phyloP scores from a whole-genome alignment of 2,888 invertebrate species.

The Nomada fucata region DNA sequence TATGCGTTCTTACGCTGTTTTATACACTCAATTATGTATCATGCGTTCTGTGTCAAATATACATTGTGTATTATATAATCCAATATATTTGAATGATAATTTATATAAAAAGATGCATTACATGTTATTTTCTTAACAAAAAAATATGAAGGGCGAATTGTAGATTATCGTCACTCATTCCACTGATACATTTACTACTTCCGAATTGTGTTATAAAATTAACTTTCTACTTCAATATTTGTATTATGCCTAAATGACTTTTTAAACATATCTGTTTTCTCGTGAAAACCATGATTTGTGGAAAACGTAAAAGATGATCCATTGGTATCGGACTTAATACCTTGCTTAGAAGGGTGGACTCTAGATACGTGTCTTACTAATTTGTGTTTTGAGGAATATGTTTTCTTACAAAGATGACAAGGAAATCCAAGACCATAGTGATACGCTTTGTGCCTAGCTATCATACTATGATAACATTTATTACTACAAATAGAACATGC shows the following conservation, averaged over 20 bases:
- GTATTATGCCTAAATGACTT: not conserved
- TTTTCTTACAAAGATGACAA: slow-evolving; percentile 77
- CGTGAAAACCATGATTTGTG: not conserved
- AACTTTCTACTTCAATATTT: not conserved
- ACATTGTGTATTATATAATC: not conserved
- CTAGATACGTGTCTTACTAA: not conserved
- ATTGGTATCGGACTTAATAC: not conserved
- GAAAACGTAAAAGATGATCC: not conserved
- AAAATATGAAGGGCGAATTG: not conserved
- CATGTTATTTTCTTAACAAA: not conserved
- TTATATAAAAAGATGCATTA: not conserved
- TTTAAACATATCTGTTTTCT: too few species aligned
- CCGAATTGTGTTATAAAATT: not conserved
- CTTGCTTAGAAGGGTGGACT: not conserved
- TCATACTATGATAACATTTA: not conserved
- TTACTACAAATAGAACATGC: slow-evolving; percentile 66
- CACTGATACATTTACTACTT: not conserved
- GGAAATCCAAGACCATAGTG: slow-evolving; percentile 78
- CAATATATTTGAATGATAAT: not conserved
- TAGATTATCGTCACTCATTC: slow-evolving; percentile 7
- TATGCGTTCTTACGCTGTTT: not conserved
- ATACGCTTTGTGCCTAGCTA: slow-evolving; percentile 72
- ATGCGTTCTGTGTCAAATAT: not conserved
- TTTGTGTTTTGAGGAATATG: slow-evolving; percentile 60
- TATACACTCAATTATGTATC: not conserved